Evolutionary conservation across 1,140 invertebrate genomes (phyloP).

Genomic region (Pararge aegeria): DNA sequence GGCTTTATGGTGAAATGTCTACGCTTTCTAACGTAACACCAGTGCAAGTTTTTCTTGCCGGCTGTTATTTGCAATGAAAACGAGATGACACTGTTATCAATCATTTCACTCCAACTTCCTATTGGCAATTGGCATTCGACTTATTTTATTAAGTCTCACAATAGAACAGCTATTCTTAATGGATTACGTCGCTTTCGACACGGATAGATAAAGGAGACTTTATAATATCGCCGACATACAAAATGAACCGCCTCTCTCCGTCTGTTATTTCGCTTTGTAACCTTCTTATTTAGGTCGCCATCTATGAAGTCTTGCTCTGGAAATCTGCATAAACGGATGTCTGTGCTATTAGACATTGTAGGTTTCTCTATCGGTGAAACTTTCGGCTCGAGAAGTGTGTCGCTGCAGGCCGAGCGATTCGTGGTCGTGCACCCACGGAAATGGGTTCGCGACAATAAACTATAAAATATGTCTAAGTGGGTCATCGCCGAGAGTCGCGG

Average conservation of each 20-base stretch:
- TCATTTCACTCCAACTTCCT: background rate
- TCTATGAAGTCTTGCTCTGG: conserved; percentile 67
- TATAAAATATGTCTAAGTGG: conserved; percentile 69
- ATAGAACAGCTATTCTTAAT: too few relatives aligned
- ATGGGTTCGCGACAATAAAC: conserved; percentile 71
- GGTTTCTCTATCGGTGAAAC: conserved; percentile 76
- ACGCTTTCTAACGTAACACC: conserved; percentile 74
- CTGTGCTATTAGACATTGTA: conserved; percentile 72
- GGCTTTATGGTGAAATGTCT: conserved; percentile 74
- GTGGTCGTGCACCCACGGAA: conserved; percentile 69
- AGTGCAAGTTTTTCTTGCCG: conserved; percentile 75
- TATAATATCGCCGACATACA: conserved; percentile 6
- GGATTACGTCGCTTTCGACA: conserved; percentile 12
- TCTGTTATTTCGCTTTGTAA: conserved; percentile 48
- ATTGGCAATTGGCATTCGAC: background rate
- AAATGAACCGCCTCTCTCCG: conserved; percentile 23
- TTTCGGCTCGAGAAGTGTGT: conserved; percentile 73
- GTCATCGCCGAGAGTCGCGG: conserved; percentile 52
- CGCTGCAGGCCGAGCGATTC: conserved; percentile 43
- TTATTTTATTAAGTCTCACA: background rate
- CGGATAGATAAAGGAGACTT: background rate
- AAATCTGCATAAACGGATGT: conserved; percentile 78
- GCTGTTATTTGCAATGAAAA: conserved; percentile 67
- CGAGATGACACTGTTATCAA: conserved; percentile 52
- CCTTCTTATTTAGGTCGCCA: conserved; percentile 61